phyloP scores from a whole-genome alignment of 2,113 vertebrate species.

The Carlito syrichta region DNA sequence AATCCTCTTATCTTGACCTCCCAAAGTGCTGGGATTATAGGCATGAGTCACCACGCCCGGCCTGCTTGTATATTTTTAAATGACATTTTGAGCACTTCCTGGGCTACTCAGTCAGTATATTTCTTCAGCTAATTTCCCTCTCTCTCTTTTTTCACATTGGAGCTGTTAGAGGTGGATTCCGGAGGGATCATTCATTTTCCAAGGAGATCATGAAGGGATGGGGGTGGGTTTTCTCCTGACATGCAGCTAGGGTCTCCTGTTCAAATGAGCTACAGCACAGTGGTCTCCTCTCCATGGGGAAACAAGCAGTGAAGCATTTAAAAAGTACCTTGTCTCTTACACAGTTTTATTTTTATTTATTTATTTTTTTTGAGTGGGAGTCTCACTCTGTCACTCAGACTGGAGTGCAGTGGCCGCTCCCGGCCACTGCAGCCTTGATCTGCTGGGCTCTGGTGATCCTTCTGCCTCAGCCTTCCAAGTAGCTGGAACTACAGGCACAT shows the following conservation, averaged over 20 bases:
- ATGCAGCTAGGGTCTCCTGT: background rate
- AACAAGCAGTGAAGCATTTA: background rate
- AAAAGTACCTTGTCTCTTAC: background rate
- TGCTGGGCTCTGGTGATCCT: too few species aligned
- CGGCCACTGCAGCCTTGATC: too few species aligned
- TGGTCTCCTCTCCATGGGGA: background rate
- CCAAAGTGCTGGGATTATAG: too few species aligned
- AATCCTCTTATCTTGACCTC: too few species aligned
- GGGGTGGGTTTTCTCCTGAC: background rate
- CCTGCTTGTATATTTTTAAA: background rate
- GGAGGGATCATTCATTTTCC: background rate
- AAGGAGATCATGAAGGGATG: background rate
- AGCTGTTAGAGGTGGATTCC: background rate
- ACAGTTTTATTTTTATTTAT: too few species aligned
- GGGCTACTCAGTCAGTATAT: background rate
- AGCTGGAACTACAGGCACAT: too few species aligned
- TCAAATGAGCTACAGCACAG: rapidly evolving
- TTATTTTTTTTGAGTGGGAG: too few species aligned
- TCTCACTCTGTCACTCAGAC: too few species aligned
- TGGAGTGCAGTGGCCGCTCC: too few species aligned
- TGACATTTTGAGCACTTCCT: background rate
- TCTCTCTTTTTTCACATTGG: background rate
- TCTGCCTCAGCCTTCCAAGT: too few species aligned
- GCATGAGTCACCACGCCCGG: too few species aligned
- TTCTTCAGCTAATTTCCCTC: background rate